Percentiles rank a stretch among this genome's conserved stretches.
Conservation (phyloP, 2,113 vertebrate genomes). For the Percopsis transmontana region DNA sequence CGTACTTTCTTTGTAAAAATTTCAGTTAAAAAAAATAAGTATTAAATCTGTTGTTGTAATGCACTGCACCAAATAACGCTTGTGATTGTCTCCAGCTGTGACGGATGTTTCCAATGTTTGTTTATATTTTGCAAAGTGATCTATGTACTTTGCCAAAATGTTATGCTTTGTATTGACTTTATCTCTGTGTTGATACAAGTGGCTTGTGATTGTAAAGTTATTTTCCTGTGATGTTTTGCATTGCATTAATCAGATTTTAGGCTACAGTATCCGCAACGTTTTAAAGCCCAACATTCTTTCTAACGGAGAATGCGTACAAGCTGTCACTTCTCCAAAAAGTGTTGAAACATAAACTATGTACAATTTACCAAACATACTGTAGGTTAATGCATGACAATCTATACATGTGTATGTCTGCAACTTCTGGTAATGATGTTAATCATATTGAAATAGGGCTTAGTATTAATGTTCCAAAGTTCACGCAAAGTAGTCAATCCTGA, state of each 20-base stretch:
- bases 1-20: not conserved
- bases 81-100: slow-evolving; percentile 20
- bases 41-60: slow-evolving; percentile 11
- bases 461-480: slow-evolving; percentile 46
- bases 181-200: slow-evolving; percentile 19
- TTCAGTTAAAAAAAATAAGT: not conserved
- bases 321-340: slow-evolving; percentile 43
- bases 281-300: slow-evolving; percentile 8
- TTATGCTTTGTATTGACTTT: slow-evolving; percentile 28
- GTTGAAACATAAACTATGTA: slow-evolving; percentile 46
- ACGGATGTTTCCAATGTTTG: slow-evolving; percentile 25
- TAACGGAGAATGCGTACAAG: slow-evolving; percentile 23
- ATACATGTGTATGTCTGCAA: slow-evolving; percentile 61
- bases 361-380: slow-evolving; percentile 59
- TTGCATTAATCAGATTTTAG: not conserved
- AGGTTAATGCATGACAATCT: slow-evolving; percentile 77
- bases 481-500: slow-evolving; percentile 28
- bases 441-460: slow-evolving; percentile 53
- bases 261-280: slow-evolving; percentile 17
- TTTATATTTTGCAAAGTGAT: slow-evolving; percentile 15
- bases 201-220: slow-evolving; percentile 14
- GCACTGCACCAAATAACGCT: not conserved
- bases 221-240: slow-evolving; percentile 13
- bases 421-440: slow-evolving; percentile 54
- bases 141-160: slow-evolving; percentile 21